Percentiles rank a stretch among this genome's conserved stretches.
phyloP scores from a whole-genome alignment of 2,888 invertebrate genomes.

The Bombylius major region DNA sequence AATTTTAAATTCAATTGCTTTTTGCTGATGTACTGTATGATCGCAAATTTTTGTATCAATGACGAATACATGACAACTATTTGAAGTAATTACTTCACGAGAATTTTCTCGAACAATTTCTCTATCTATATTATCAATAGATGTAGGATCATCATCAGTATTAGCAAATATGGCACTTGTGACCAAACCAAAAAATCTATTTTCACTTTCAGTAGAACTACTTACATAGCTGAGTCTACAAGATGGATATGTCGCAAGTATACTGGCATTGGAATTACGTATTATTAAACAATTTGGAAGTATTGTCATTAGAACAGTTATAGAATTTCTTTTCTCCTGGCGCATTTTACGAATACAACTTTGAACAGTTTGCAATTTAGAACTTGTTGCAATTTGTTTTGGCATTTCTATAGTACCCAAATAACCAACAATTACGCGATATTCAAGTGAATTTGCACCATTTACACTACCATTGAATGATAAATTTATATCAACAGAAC shows the following conservation, averaged over 20 bases:
- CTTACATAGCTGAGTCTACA: conserved; percentile 80
- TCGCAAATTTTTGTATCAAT: conserved; percentile 77
- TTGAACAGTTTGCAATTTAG: conserved; percentile 64
- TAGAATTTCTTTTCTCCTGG: conserved; percentile 76
- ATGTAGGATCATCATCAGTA: conserved; percentile 27
- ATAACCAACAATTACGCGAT: conserved; percentile 82
- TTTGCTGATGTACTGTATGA: conserved; percentile 66
- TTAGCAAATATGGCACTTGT: conserved; percentile 59
- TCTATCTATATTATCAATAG: conserved; percentile 8
- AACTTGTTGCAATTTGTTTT: conserved; percentile 60
- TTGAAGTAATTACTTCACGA: conserved; percentile 50
- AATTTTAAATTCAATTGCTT: conserved; percentile 73
- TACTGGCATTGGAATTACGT: conserved; percentile 62
- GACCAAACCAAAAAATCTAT: conserved; percentile 84
- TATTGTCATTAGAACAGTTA: conserved; percentile 74
- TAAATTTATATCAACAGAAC: background rate
- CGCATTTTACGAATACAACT: conserved; percentile 80
- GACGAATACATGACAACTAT: conserved; percentile 91
- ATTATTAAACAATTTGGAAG: conserved; percentile 67
- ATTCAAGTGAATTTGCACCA: conserved; percentile 46
- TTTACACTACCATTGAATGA: background rate
- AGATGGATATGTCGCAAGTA: conserved; percentile 77
- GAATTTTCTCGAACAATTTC: conserved; percentile 15
- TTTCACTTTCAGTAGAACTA: conserved; percentile 79
- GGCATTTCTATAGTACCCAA: conserved; percentile 95